Evolutionary conservation across 2,113 vertebrate species (phyloP).

Genomic region (Clarias macrocephalus): DNA sequence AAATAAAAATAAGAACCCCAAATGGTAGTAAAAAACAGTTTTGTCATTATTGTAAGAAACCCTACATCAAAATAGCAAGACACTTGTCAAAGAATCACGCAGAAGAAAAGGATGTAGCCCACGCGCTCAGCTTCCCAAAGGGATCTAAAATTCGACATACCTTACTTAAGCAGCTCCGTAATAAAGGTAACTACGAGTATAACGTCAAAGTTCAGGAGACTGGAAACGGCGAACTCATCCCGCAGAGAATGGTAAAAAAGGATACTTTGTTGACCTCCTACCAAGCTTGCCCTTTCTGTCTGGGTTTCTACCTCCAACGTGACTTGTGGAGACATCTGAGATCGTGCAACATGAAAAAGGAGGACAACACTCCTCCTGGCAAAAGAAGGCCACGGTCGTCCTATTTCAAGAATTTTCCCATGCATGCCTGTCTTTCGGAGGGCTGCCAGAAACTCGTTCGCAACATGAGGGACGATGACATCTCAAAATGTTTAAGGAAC

Average conservation of each 20-base stretch:
- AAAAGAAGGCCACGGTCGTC: not conserved
- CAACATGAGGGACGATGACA: constrained; percentile 9
- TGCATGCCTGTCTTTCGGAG: not conserved
- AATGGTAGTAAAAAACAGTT: not conserved
- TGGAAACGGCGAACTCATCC: constrained; percentile 18
- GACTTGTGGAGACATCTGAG: not conserved
- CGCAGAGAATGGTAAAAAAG: not conserved
- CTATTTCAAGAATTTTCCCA: not conserved
- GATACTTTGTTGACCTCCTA: not conserved
- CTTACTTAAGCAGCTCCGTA: constrained; percentile 15
- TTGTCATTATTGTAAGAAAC: constrained; percentile 27
- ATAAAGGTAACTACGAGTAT: constrained; percentile 32
- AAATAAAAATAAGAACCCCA: not conserved
- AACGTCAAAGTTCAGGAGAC: constrained; percentile 2
- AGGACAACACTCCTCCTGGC: not conserved
- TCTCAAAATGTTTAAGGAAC: constrained; percentile 22
- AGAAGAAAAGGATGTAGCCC: constrained; percentile 25
- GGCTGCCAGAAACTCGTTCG: constrained; percentile 4
- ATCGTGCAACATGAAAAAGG: not conserved
- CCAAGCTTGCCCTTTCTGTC: constrained; percentile 18
- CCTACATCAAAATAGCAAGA: constrained; percentile 22
- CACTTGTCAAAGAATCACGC: constrained; percentile 21
- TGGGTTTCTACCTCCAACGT: not conserved
- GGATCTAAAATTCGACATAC: not conserved
- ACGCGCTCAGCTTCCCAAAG: constrained; percentile 29